Evolutionary conservation across 2,113 vertebrate genomes (phyloP).

Genomic region (Stercorarius parasiticus): DNA sequence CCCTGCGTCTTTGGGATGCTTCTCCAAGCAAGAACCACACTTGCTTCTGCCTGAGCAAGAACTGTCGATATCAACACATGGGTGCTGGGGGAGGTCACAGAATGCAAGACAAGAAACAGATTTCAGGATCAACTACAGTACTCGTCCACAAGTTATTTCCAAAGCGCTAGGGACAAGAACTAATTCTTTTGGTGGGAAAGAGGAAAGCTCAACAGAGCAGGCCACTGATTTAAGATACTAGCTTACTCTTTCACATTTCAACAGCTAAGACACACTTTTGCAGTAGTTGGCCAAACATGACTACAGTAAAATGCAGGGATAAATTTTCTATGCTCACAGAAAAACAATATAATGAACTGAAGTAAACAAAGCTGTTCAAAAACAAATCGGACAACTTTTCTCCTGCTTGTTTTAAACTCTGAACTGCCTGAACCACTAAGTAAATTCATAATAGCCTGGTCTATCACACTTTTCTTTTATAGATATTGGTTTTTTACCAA

Average conservation of each 20-base stretch:
- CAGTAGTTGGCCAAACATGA: not conserved
- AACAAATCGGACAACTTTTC: not conserved
- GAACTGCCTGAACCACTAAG: constrained; percentile 4
- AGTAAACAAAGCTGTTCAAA: not conserved
- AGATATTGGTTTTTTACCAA: constrained; percentile 69
- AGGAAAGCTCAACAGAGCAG: not conserved
- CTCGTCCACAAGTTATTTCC: not conserved
- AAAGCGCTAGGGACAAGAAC: not conserved
- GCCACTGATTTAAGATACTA: not conserved
- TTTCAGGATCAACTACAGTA: not conserved
- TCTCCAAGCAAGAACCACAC: not conserved
- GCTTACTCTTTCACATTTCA: not conserved
- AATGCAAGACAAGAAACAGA: not conserved
- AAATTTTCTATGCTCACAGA: not conserved
- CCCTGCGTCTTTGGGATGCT: not conserved
- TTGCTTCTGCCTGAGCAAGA: not conserved
- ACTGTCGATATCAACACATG: not conserved
- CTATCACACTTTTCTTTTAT: constrained; percentile 31
- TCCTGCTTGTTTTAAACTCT: not conserved
- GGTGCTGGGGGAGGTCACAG: not conserved
- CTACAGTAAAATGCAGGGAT: not conserved
- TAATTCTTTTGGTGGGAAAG: not conserved
- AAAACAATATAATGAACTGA: not conserved
- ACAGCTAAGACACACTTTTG: not conserved
- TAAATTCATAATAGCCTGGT: constrained; percentile 1